Evolutionary conservation across 2,113 vertebrate species (phyloP).

Genomic region (Phalacrocorax aristotelis): DNA sequence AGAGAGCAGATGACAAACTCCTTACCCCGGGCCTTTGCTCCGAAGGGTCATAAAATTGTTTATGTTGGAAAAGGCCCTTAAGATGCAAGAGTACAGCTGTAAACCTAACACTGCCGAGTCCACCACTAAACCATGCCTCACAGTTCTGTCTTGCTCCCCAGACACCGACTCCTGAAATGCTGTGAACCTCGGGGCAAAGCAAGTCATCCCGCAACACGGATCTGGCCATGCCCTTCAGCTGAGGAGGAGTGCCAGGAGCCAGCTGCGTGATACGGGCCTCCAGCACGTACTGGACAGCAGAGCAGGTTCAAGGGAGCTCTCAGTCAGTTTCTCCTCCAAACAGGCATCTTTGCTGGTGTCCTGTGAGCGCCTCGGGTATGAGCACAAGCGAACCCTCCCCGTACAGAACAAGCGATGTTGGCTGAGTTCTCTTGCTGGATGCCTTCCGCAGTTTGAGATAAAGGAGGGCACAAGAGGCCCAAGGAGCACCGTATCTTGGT

Average conservation of each 20-base stretch:
- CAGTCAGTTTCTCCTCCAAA: not conserved
- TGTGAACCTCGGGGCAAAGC: not conserved
- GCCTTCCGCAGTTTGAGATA: not conserved
- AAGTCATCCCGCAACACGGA: not conserved
- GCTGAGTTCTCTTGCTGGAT: not conserved
- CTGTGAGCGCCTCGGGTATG: rapidly evolving
- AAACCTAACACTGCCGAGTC: not conserved
- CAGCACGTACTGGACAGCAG: not conserved
- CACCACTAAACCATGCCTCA: not conserved
- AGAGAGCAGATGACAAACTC: not conserved
- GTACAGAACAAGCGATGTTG: rapidly evolving
- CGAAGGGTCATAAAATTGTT: not conserved
- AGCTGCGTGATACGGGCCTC: not conserved
- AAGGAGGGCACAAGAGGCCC: not conserved
- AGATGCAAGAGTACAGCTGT: rapidly evolving
- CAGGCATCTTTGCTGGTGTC: rapidly evolving
- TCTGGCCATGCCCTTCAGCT: not conserved
- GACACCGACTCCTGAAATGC: rapidly evolving
- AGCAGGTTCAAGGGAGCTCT: too few species aligned
- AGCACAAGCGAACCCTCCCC: not conserved
- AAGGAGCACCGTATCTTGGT: not conserved
- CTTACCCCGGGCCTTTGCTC: not conserved
- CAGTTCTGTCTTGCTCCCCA: not conserved
- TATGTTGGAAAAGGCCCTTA: not conserved
- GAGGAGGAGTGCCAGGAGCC: not conserved